These are phyloP conservation scores for Premnoplex brunnescens DNA, from an alignment of 2,797 vertebrate species.

Conservation along the genomic window DNA sequence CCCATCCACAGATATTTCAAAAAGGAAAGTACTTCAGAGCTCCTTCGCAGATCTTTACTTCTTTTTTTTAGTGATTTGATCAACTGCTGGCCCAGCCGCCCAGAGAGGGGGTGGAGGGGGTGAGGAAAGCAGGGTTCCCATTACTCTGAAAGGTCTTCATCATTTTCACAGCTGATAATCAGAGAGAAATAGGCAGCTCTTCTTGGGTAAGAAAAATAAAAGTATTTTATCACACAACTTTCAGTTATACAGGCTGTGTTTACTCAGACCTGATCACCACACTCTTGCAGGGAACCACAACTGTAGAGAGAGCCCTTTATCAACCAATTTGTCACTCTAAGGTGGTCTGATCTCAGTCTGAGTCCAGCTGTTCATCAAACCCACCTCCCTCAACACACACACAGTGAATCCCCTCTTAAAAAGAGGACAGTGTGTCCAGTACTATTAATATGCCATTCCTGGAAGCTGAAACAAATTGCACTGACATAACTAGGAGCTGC, in stretches of 20 bases:
- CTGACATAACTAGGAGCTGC: not conserved
- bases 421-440: rapidly evolving
- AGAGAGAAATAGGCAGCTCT: not conserved
- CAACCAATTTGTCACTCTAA: not conserved
- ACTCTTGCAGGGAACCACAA: rapidly evolving
- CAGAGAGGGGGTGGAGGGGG: no score
- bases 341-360: not conserved
- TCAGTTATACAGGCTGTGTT: not conserved
- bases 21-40: not conserved
- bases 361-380: not conserved
- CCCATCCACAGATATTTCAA: not conserved
- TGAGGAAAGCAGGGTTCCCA: not conserved
- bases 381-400: not conserved
- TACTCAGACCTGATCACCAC: not conserved
- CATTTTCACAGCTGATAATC: not conserved
- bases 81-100: not conserved
- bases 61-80: not conserved
- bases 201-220: not conserved
- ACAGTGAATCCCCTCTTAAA: not conserved
- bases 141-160: not conserved
- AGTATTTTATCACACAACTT: not conserved
- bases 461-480: not conserved
- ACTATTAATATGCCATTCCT: not conserved
- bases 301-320: not conserved
- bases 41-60: not conserved